Base-by-base conservation (phyloP, 2,797 vertebrate genomes). In the Onychomys torridus region DNA sequence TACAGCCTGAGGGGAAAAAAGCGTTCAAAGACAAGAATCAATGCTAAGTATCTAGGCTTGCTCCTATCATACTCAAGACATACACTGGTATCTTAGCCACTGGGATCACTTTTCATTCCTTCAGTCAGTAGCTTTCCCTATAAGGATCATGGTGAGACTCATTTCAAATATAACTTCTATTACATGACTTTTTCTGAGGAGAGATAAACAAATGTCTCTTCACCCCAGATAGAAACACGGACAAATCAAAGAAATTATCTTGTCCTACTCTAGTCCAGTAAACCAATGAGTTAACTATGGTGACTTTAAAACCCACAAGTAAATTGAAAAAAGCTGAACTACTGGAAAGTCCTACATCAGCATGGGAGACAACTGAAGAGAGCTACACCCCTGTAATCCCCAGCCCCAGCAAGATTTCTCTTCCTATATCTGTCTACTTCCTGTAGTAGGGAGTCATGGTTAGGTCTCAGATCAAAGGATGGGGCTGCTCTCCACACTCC, bases 331-430 rank as follows among this genome's bases (percentile, higher is more conserved):
- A 89, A 46, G 13, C 13, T 16, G 40, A 43, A 49, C 16, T 57
- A 63, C 40, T 49, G 43, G 49, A 6, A 49, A 63, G 32, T 49
- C 6, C 19, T 32, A 34, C 32, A 13, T 23, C 40, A 89, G 3
- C 19, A 34, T 23, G 4, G 12, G 12, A 6, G 73, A 59, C 40
- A 46, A 29, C 12, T 25, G 13, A 89, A 40, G 12, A 49, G 29
- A 76, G 29, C 13, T 49, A 8, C 0, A n/a, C 5, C 1, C 5
- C 29, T 46, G 27, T 3, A 61, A 1, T 61, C 11, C 17, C 5
- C 27, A 13, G 6, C 17, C 40, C 3, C 13, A 46, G 3, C 55
- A 76, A 46, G 11, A 43, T 25, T 89, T 2, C 6, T 17, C 11
- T 75, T 88, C 67, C 85, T 43, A 0, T 43, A 0, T 23, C 6